Percentiles rank a stretch among this genome's conserved stretches.
Conservation (phyloP, 1,140 invertebrate species). For the Melipona quadrifasciata region DNA sequence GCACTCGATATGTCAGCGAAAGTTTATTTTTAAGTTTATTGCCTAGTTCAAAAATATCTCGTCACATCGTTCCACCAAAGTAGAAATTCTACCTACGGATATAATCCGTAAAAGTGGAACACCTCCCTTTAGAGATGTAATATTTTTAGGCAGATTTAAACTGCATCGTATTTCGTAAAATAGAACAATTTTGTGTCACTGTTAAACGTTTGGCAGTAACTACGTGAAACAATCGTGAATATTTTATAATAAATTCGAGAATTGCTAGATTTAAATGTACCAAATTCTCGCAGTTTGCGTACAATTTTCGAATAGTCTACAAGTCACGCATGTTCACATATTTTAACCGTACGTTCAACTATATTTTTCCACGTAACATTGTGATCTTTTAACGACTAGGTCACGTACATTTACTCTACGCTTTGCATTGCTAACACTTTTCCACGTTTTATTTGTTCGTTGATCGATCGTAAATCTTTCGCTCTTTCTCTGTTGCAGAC, state of each 20-base stretch:
- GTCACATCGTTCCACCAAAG: not conserved
- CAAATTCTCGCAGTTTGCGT: not conserved
- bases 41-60: not conserved
- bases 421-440: not conserved
- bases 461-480: not conserved
- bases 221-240: not conserved
- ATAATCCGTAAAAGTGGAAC: not conserved
- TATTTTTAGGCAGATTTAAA: not conserved
- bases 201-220: not conserved
- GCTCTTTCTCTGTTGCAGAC: conserved; percentile 86
- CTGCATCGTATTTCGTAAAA: not conserved
- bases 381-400: not conserved
- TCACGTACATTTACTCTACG: not conserved
- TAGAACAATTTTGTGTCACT: too few relatives aligned
- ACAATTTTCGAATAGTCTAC: not conserved
- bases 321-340: not conserved
- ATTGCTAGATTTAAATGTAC: not conserved
- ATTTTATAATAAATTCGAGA: not conserved
- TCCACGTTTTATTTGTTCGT: not conserved
- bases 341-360: too few relatives aligned
- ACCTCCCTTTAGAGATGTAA: not conserved
- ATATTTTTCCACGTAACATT: not conserved
- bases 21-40: too few relatives aligned
- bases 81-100: not conserved
- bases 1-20: too few relatives aligned